Base-by-base conservation (phyloP, 2,113 vertebrate genomes). In the Rattus rattus region DNA sequence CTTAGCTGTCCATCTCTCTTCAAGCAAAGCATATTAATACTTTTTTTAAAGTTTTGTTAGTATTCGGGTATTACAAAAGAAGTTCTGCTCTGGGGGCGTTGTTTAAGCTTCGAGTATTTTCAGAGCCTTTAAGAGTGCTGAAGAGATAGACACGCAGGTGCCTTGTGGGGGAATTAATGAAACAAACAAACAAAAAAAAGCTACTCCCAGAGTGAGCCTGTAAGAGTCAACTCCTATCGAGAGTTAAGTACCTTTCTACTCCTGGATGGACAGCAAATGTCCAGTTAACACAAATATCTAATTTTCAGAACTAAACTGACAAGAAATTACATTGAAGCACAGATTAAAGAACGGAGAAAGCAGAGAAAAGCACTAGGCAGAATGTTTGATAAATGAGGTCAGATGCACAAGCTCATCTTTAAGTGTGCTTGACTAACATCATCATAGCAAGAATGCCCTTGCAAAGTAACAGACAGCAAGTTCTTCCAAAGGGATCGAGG, bases 251-350 rank as follows among this genome's bases (percentile, higher is more conserved):
- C 12, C 20, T 89, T 3, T 54, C 83, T 56, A 83, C 67, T 94
- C 94, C 4, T 4, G 12, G 1, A 56, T 3, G 96, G 39, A 86
- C 11, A 76, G 65, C 52, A 91, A 56, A 47, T 49, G 94, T 56
- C 47, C 67, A 91, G 97, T 96, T 94, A 95, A 61, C 77, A 88
- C 72, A 92, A 88, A 86, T 61, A 92, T 69, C 16, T 73, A 89
- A 93, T 77, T 77, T 30, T 76, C 92, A 80, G 88, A 81, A 88
- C 47, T 47, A 28, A 95, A 87, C 6, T 63, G 54, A 39, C 72
- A 96, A 36, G 56, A 95, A 92, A 91, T 79, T 81, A 36, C n/a
- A 39, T 96, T 73, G 94, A 97, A 61, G 43, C 30, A 39, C 89
- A 92, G 49, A 73, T 39, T 39, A 65, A 92, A 94, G 24, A 93